Percentiles rank a stretch among this genome's conserved stretches.
Conservation (phyloP, 2,113 vertebrate species). For the Steatornis caripensis region DNA sequence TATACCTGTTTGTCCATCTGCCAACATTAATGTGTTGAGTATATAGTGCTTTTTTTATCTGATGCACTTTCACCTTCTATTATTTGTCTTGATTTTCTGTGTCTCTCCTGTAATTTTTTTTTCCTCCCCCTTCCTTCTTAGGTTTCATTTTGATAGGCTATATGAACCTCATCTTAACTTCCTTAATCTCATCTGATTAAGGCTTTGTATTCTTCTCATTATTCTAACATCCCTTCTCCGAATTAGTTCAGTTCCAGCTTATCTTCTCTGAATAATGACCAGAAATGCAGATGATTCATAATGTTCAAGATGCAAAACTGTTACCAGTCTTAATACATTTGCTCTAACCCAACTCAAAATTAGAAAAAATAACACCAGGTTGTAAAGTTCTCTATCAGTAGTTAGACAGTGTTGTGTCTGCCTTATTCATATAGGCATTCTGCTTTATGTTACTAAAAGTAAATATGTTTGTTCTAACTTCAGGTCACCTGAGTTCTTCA, state of each 20-base stretch:
- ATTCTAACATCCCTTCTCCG: neutral
- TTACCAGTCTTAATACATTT: neutral
- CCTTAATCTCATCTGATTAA: neutral
- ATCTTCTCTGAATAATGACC: neutral
- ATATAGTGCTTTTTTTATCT: neutral
- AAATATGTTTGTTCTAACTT: slow-evolving; percentile 18
- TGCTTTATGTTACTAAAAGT: neutral
- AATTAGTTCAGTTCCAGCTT: neutral
- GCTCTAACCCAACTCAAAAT: neutral
- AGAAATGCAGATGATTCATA: neutral
- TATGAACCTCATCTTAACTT: neutral
- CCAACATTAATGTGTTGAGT: neutral
- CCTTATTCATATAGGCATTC: neutral
- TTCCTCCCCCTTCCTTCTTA: too few species aligned
- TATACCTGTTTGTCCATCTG: neutral
- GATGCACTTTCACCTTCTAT: neutral
- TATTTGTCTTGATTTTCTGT: neutral
- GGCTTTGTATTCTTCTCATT: neutral
- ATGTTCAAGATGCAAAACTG: neutral
- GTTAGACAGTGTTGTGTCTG: neutral
- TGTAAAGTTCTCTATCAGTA: neutral
- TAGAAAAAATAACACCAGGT: neutral
- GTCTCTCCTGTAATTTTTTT: neutral
- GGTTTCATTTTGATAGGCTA: neutral
- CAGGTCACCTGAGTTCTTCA: slow-evolving; percentile 96